These are phyloP conservation scores for Orgyia antiqua DNA, from an alignment of 2,888 invertebrate genomes.

Conservation along the genomic window DNA sequence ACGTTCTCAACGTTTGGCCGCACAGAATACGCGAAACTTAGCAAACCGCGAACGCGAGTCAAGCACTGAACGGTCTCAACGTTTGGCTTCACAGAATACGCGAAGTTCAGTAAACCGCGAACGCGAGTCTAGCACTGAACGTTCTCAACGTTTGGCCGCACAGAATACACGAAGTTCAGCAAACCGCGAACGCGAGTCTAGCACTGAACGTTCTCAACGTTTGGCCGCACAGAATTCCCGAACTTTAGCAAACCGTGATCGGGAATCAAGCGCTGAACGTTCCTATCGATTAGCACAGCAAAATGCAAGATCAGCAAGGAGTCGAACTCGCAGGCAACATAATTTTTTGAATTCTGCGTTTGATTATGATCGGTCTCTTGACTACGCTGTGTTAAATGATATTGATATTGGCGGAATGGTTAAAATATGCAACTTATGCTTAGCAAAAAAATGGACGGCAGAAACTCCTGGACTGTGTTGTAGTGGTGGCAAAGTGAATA, in stretches of 20 bases:
- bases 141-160: no score
- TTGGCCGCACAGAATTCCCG: constrained; percentile 1
- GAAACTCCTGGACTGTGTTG: constrained; percentile 16
- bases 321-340: background rate
- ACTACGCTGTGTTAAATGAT: background rate
- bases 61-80: no score
- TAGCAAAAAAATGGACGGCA: background rate
- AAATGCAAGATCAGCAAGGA: constrained; percentile 2
- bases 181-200: no score
- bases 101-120: constrained; percentile 1
- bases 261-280: no score
- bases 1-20: background rate
- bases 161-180: no score
- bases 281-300: constrained; percentile 2
- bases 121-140: no score
- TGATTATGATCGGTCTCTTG: background rate
- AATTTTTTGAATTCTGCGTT: constrained; percentile 1
- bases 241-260: background rate
- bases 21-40: constrained; percentile 6
- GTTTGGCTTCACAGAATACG: no score
- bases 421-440: no score
- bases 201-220: no score
- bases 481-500: constrained; percentile 17
- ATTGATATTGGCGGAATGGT: no score
- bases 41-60: constrained; percentile 4